Percentiles rank a stretch among this genome's conserved stretches.
These are phyloP conservation scores for Phrynosoma platyrhinos DNA, from an alignment of 2,113 vertebrate genomes.

Conservation along the genomic window DNA sequence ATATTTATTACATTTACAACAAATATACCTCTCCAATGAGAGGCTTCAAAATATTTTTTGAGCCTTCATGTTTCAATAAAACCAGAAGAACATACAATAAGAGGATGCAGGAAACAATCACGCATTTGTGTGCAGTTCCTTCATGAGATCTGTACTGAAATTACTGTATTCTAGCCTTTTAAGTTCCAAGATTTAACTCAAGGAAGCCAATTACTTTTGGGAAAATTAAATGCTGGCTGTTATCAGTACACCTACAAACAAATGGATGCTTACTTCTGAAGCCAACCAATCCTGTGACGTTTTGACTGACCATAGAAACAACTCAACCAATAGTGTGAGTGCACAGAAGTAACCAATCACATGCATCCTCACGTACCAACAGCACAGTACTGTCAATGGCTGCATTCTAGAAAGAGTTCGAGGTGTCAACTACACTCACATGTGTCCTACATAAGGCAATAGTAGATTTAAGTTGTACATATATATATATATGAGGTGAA, in stretches of 20 bases:
- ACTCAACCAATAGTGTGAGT: conserved; percentile 65
- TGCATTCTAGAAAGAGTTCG: conserved; percentile 36
- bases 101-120: neutral
- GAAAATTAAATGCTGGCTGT: conserved; percentile 20
- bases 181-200: neutral
- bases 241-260: conserved; percentile 15
- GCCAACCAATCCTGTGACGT: conserved; percentile 62
- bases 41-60: neutral
- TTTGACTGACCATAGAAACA: conserved; percentile 72
- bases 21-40: neutral
- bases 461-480: neutral
- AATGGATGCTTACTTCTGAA: conserved; percentile 42
- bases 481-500: neutral
- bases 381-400: conserved; percentile 53
- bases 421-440: neutral
- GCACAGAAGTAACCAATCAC: conserved; percentile 66
- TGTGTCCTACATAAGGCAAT: neutral
- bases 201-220: neutral
- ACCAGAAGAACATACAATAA: neutral
- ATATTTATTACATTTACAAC: neutral
- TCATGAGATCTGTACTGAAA: neutral
- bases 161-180: accelerated
- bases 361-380: conserved; percentile 50
- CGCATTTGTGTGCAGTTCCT: neutral
- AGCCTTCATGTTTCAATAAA: neutral